phyloP scores from a whole-genome alignment of 2,888 invertebrate species.

The Isotomurus palustris region DNA sequence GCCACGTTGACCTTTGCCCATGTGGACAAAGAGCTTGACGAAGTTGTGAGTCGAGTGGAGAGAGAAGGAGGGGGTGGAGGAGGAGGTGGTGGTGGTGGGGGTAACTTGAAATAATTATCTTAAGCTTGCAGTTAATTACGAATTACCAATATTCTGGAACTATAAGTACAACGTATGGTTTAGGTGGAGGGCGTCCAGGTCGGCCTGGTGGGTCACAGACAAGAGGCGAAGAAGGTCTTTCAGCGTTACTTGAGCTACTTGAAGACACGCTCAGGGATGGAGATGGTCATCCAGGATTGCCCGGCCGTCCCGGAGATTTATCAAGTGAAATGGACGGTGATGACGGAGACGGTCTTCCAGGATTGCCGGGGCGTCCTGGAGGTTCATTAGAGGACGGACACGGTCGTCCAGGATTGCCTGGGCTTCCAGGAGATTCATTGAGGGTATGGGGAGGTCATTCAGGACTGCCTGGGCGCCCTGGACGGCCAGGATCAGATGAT shows the following conservation, averaged over 20 bases:
- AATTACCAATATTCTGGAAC: background rate
- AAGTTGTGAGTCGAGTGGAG: no score
- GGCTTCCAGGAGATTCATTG: background rate
- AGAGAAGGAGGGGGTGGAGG: no score
- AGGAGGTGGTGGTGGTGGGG: no score
- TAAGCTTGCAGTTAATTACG: background rate
- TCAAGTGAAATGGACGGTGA: background rate
- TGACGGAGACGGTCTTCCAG: conserved; percentile 8
- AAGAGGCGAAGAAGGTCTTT: background rate
- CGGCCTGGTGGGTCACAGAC: background rate
- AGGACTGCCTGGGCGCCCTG: background rate
- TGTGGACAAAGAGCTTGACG: no score
- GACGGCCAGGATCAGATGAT: background rate
- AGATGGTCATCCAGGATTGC: conserved; percentile 3
- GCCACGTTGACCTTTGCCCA: no score
- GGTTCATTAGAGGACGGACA: background rate
- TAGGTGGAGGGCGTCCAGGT: background rate
- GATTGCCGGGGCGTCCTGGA: conserved; percentile 1
- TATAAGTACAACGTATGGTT: no score
- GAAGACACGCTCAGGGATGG: background rate
- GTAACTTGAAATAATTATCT: background rate
- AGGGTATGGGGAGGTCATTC: background rate
- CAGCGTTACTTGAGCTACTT: background rate
- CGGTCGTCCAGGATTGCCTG: background rate
- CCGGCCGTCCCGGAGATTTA: conserved; percentile 2